Conservation (phyloP, 2,888 invertebrate genomes). For the Pyrocoelia pectoralis region DNA sequence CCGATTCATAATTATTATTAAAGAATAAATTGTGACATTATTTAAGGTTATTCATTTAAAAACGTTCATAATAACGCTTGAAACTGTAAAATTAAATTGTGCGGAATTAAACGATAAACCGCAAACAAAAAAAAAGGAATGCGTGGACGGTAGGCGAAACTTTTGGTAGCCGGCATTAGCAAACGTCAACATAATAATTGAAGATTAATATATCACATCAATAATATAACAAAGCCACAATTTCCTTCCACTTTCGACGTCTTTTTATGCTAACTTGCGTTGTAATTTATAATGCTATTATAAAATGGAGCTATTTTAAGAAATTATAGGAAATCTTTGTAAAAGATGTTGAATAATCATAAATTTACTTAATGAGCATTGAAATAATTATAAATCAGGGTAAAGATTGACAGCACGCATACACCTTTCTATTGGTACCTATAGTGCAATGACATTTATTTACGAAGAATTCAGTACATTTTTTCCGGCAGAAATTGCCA, state of each 20-base stretch:
- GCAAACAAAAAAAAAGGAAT: not conserved
- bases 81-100: not conserved
- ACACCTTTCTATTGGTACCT: too few species aligned
- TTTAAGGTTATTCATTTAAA: not conserved
- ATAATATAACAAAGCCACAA: not conserved
- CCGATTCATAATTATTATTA: too few species aligned
- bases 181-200: conserved; percentile 1
- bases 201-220: not conserved
- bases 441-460: too few species aligned
- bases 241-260: not conserved
- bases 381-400: too few species aligned
- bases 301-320: not conserved
- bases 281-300: too few species aligned
- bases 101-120: not conserved
- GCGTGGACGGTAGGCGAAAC: not conserved
- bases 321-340: too few species aligned
- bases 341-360: too few species aligned
- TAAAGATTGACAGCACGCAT: too few species aligned
- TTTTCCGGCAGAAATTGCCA: too few species aligned
- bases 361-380: too few species aligned
- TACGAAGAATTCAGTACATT: too few species aligned
- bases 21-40: not conserved
- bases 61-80: not conserved
- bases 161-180: not conserved
- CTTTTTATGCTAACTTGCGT: not conserved